A percentile compares a stretch with the other conserved stretches of the same genome.
phyloP scores from a whole-genome alignment of 2,113 vertebrate species.

The human region DNA sequence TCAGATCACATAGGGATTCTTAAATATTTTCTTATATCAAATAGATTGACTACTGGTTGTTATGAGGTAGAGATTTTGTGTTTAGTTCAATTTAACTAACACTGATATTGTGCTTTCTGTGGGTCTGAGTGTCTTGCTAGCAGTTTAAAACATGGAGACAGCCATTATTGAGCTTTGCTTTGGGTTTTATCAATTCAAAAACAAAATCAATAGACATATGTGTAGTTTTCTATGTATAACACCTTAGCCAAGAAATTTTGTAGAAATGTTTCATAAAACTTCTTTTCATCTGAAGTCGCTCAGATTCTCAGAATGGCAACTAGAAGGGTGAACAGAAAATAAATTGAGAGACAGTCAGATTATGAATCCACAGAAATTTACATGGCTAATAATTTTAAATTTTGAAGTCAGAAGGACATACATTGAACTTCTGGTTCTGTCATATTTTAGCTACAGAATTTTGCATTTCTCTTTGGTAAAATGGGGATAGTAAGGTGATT shows the following conservation, averaged over 20 bases:
- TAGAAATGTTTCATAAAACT: not conserved
- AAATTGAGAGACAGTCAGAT: not conserved
- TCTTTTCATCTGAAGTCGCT: not conserved
- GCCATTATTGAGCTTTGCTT: not conserved
- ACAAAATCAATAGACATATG: not conserved
- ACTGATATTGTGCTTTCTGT: not conserved
- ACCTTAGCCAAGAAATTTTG: not conserved
- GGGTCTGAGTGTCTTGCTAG: not conserved
- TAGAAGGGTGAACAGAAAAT: not conserved
- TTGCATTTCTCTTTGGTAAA: not conserved
- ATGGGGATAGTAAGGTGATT: not conserved
- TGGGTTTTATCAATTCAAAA: not conserved
- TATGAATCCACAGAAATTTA: not conserved
- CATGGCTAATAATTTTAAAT: not conserved
- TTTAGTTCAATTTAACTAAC: not conserved
- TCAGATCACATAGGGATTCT: not conserved
- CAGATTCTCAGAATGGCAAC: not conserved
- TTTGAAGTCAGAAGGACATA: not conserved
- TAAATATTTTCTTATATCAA: not conserved
- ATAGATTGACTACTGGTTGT: not conserved
- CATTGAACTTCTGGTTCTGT: not conserved
- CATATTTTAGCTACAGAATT: not conserved
- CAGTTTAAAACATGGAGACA: not conserved
- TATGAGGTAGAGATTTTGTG: not conserved
- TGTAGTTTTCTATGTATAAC: not conserved